Evolutionary conservation across 2,113 vertebrate genomes (phyloP), one percentile per base, ranked within the genome.

Genomic region (Sialia sialis): DNA sequence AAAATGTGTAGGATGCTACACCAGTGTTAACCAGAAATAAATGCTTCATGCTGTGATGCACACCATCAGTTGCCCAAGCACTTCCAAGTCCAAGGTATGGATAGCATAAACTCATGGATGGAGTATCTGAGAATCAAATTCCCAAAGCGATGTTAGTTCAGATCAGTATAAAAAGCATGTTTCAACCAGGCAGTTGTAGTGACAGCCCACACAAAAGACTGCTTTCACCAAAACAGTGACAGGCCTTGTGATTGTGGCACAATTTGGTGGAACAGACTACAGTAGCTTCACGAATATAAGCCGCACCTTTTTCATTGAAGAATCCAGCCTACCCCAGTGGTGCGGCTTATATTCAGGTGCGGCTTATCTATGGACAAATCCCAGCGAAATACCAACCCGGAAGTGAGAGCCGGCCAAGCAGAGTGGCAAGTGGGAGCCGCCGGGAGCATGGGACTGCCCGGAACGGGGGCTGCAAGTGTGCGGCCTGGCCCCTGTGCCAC

Each of bases 21-120:
- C 3, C 19, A 20, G 1, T 29, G 27, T 78, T 95, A 74, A 62
- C 4, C 26, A 77, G 36, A 83, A 56, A 20, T 2, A 4, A 69
- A 34, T 62, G 19, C n/a, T 68, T 1, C 0, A 0, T 60, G 39
- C 49, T 52, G 1, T 39, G 27, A 38, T 51, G 27, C 20, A 16
- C 52, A 25, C 29, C 19, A 49, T 30, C 38, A 56, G 0, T 63
- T 63, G 51, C 18, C 13, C 41, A 54, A 67, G 34, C 36, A 41
- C 23, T 84, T 8, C 15, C 14, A 15, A 39, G 26, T 86, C 38
- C 70, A 91, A 84, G 25, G 16, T 39, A 30, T 15, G 23, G 39
- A 13, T 93, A 78, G 46, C 27, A 41, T 32, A 54, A 95, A 16
- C 17, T 46, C 29, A 13, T 54, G 2, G 6, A 26, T 51, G 36